Evolutionary conservation across 2,113 vertebrate genomes (phyloP).

Genomic region (Myrmecobius fasciatus): DNA sequence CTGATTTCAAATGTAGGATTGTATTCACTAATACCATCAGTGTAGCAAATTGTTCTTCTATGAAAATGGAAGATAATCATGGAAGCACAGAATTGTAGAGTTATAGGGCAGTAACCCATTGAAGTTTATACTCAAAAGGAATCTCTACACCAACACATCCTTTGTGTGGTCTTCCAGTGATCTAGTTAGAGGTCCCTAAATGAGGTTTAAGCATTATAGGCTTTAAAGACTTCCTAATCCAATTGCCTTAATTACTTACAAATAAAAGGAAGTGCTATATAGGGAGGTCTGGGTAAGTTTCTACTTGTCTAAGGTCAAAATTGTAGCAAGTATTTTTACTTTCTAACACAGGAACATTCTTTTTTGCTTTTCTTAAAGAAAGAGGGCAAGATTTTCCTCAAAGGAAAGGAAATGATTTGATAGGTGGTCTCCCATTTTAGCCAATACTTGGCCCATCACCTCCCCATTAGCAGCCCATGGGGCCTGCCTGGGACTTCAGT

Average conservation of each 20-base stretch:
- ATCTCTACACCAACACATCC: not conserved
- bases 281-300: not conserved
- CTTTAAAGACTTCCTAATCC: not conserved
- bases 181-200: not conserved
- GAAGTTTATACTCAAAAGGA: not conserved
- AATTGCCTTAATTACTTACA: not conserved
- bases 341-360: not conserved
- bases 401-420: slow-evolving; percentile 17
- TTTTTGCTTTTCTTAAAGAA: not conserved
- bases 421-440: not conserved
- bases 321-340: not conserved
- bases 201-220: not conserved
- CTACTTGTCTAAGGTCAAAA: not conserved
- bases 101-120: not conserved
- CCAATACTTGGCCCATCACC: not conserved
- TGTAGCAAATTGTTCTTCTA: not conserved
- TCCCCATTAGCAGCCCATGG: not conserved
- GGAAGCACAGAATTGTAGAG: not conserved
- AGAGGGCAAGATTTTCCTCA: not conserved
- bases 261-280: not conserved
- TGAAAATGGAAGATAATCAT: not conserved
- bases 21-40: not conserved
- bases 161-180: not conserved
- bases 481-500: not conserved
- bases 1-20: not conserved